A percentile compares a stretch with the other conserved stretches of the same genome.
Evolutionary conservation across 2,797 vertebrate genomes (phyloP).

Genomic region (Brotula barbata): DNA sequence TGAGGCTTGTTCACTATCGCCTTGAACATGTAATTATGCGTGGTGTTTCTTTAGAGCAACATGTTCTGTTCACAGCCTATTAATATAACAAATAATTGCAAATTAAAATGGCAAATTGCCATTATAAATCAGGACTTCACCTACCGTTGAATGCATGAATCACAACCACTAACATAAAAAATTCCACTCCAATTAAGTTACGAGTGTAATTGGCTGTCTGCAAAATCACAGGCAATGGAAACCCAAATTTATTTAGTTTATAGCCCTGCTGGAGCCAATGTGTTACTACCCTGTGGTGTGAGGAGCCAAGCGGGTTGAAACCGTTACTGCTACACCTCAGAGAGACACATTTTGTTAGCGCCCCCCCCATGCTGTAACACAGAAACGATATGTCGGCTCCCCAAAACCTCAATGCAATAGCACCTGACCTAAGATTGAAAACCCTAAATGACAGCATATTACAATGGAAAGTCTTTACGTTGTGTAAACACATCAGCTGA

Average conservation of each 20-base stretch:
- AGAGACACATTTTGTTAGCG: slow-evolving; percentile 35
- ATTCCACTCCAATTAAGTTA: slow-evolving; percentile 16
- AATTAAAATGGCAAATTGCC: background rate
- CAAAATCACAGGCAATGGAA: slow-evolving; percentile 39
- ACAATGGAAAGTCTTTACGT: background rate
- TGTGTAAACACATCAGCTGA: slow-evolving; percentile 18
- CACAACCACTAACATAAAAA: slow-evolving; percentile 13
- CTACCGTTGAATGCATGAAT: background rate
- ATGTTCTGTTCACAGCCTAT: slow-evolving; percentile 17
- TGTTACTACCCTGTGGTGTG: slow-evolving; percentile 45
- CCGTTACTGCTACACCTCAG: slow-evolving; percentile 27
- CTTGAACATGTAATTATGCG: slow-evolving; percentile 21
- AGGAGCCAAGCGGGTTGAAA: slow-evolving; percentile 48
- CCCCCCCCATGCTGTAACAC: background rate
- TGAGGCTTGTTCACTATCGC: background rate
- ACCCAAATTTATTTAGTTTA: slow-evolving; percentile 43
- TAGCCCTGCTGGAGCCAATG: slow-evolving; percentile 28
- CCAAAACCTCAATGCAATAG: background rate
- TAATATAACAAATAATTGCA: slow-evolving; percentile 5
- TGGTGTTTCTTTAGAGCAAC: slow-evolving; percentile 12
- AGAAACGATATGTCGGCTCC: slow-evolving; percentile 22
- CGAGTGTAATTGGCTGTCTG: slow-evolving; percentile 42
- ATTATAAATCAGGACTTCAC: slow-evolving; percentile 2
- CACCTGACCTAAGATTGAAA: slow-evolving; percentile 14
- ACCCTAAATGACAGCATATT: slow-evolving; percentile 13